A percentile compares a stretch with the other conserved stretches of the same genome.
These are phyloP conservation scores for Porites australiensis DNA, from an alignment of 64 coral and sea anemone genomes.

Conservation along the genomic window DNA sequence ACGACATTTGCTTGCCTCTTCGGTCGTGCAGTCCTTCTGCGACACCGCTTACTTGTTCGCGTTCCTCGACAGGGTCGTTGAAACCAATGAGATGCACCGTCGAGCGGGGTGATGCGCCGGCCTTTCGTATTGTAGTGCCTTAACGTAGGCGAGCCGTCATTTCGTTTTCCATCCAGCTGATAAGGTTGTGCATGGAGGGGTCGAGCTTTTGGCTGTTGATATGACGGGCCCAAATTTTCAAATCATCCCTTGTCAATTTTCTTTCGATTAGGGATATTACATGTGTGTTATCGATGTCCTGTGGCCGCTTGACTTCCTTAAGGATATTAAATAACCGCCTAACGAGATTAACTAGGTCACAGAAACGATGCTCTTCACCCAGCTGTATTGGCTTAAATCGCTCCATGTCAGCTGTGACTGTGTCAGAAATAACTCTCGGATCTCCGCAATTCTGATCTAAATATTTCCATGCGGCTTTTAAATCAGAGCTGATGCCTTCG, in stretches of 20 bases:
- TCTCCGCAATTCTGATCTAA: constrained; percentile 79
- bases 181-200: no score
- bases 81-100: background rate
- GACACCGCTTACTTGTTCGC: no score
- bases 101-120: background rate
- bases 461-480: no score
- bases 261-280: no score
- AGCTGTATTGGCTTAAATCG: constrained; percentile 61
- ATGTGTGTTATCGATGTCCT: no score
- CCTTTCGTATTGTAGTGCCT: constrained; percentile 52
- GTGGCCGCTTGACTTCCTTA: no score
- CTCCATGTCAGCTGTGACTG: constrained; percentile 68
- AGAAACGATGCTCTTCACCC: constrained; percentile 75
- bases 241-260: no score
- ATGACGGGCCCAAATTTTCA: constrained; percentile 2
- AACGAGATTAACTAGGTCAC: constrained; percentile 80
- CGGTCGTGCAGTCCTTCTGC: no score
- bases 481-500: constrained; percentile 72
- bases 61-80: background rate
- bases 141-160: constrained; percentile 61
- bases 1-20: no score
- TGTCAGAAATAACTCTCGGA: constrained; percentile 76
- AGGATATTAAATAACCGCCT: no score
- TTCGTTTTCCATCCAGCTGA: constrained; percentile 75
- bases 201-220: no score